Percentiles rank a stretch among this genome's conserved stretches.
Evolutionary conservation across 1,140 invertebrate species (phyloP).

Genomic region (Drosophila seguyi): DNA sequence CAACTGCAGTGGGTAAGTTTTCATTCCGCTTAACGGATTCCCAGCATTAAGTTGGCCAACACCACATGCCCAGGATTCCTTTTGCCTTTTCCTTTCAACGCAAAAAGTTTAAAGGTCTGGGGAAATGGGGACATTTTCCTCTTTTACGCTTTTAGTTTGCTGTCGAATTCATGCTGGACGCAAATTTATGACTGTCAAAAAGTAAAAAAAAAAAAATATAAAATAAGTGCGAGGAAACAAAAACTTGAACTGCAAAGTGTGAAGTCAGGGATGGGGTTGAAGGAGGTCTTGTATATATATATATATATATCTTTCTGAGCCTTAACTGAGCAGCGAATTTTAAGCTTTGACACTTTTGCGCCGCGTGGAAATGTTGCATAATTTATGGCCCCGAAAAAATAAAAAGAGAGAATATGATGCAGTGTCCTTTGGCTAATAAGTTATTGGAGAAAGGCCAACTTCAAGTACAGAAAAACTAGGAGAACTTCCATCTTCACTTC

Average conservation of each 20-base stretch:
- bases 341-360: constrained; percentile 52
- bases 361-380: constrained; percentile 38
- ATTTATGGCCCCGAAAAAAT: constrained; percentile 32
- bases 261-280: background rate
- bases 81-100: background rate
- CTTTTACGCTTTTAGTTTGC: constrained; percentile 21
- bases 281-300: background rate
- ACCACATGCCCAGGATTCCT: constrained; percentile 18
- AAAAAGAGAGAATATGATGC: background rate
- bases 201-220: constrained; percentile 50
- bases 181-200: constrained; percentile 78
- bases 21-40: constrained; percentile 64
- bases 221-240: constrained; percentile 18
- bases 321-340: constrained; percentile 16
- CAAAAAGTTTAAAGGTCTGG: constrained; percentile 1
- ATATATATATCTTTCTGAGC: background rate
- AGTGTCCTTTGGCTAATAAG: constrained; percentile 10
- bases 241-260: constrained; percentile 40
- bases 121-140: constrained; percentile 17
- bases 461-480: too few relatives aligned
- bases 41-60: constrained; percentile 44
- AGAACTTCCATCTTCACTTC: too few relatives aligned
- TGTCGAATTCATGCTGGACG: constrained; percentile 73
- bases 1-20: constrained; percentile 38
- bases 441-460: constrained; percentile 2